Percentiles rank a stretch among this genome's conserved stretches.
phyloP scores from a whole-genome alignment of 1,140 invertebrate species.

The Cataglyphis hispanica region DNA sequence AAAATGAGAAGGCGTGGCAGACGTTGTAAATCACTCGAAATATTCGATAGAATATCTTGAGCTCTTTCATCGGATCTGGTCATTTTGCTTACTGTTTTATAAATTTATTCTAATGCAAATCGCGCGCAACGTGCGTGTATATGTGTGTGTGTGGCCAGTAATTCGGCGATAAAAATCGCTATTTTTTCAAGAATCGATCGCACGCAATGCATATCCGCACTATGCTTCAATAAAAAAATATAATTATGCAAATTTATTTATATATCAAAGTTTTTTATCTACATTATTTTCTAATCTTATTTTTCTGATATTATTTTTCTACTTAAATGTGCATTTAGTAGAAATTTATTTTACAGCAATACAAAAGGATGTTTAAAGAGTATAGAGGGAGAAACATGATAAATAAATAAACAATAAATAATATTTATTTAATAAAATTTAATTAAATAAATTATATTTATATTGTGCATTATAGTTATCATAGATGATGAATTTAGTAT shows the following conservation, averaged over 20 bases:
- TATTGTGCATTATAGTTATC: neutral
- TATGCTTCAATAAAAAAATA: neutral
- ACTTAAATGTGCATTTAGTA: neutral
- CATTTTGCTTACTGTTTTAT: neutral
- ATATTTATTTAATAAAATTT: no score
- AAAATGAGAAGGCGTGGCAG: slow-evolving; percentile 73
- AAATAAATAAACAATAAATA: neutral
- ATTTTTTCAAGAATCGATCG: neutral
- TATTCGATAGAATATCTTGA: slow-evolving; percentile 41
- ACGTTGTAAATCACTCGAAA: slow-evolving; percentile 71
- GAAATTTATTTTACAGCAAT: neutral
- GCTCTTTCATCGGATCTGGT: neutral
- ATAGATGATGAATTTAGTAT: neutral
- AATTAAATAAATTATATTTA: neutral
- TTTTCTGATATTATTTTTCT: neutral
- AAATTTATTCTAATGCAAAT: slow-evolving; percentile 12
- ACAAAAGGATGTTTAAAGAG: neutral
- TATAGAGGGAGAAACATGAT: neutral
- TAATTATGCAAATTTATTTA: neutral
- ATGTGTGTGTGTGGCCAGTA: neutral
- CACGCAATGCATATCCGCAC: neutral
- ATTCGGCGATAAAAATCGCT: neutral
- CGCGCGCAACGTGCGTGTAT: neutral
- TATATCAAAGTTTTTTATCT: neutral
- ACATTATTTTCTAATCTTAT: neutral